These are phyloP conservation scores for Proteles cristata DNA, from an alignment of 2,113 vertebrate species.

Conservation along the genomic window DNA sequence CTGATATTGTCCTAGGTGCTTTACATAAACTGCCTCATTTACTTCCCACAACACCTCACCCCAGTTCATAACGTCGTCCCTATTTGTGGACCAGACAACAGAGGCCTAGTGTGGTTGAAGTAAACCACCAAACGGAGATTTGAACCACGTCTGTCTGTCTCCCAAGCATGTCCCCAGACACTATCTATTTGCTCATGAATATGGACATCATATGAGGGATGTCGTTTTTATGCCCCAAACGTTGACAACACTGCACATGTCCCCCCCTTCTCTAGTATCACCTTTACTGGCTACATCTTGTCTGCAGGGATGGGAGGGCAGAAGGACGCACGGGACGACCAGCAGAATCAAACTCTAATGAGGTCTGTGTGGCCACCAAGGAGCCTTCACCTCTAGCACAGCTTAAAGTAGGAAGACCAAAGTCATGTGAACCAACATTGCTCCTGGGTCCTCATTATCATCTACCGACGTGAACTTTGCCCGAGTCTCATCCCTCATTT, in stretches of 20 bases:
- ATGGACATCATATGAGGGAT: fast-evolving
- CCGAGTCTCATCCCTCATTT: constrained; percentile 14
- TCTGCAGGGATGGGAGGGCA: not conserved
- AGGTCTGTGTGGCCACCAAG: not conserved
- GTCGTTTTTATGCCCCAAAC: not conserved
- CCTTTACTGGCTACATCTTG: not conserved
- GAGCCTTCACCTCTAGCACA: not conserved
- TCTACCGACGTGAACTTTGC: not conserved
- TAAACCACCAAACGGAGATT: not conserved
- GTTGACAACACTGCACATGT: not conserved
- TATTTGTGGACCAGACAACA: not conserved
- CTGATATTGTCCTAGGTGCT: not conserved
- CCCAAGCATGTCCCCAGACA: not conserved
- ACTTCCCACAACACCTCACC: not conserved
- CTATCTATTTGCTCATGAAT: not conserved
- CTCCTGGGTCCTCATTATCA: not conserved
- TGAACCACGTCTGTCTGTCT: not conserved
- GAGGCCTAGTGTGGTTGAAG: not conserved
- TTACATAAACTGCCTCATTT: not conserved
- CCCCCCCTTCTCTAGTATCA: not conserved
- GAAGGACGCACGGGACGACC: not conserved
- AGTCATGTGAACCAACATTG: not conserved
- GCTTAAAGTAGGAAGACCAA: not conserved
- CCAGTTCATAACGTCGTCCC: fast-evolving
- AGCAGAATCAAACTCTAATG: not conserved